Evolutionary conservation across 2,888 invertebrate species (phyloP).

Genomic region (Phrixothrix hirtus): DNA sequence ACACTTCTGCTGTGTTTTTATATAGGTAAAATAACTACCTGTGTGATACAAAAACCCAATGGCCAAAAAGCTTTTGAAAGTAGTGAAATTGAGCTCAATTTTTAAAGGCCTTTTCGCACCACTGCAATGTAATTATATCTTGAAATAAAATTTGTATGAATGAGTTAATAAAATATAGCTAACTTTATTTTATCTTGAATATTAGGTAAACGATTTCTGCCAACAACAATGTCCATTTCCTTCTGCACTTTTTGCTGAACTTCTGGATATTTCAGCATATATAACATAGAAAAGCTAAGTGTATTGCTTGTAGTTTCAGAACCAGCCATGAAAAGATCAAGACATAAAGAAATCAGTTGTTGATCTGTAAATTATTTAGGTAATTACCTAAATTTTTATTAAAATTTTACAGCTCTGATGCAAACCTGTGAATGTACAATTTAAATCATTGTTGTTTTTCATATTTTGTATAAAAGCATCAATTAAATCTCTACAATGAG

Average conservation of each 20-base stretch:
- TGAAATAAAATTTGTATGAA: no score
- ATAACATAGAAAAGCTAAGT: constrained; percentile 63
- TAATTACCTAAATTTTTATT: no score
- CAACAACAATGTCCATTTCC: constrained; percentile 66
- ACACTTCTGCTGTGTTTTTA: no score
- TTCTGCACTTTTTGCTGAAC: constrained; percentile 62
- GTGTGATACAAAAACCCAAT: no score
- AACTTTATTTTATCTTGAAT: constrained; percentile 61
- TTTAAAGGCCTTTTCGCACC: no score
- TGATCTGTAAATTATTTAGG: constrained; percentile 46
- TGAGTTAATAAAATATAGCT: no score
- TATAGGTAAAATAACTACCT: no score
- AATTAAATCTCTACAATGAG: constrained; percentile 64
- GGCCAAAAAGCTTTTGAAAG: no score
- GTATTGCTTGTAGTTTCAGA: constrained; percentile 72
- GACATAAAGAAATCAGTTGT: constrained; percentile 58
- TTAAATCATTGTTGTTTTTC: constrained; percentile 53
- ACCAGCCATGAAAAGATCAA: constrained; percentile 72
- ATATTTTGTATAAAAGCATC: constrained; percentile 68
- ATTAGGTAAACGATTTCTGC: constrained; percentile 59
- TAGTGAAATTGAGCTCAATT: no score
- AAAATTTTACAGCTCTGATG: no score
- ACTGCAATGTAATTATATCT: no score
- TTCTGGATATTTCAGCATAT: constrained; percentile 62
- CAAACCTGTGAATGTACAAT: constrained; percentile 54